Percentiles rank a stretch among this genome's conserved stretches.
Evolutionary conservation across 2,888 invertebrate species (phyloP).

Genomic region (Macrosiphum euphorbiae): DNA sequence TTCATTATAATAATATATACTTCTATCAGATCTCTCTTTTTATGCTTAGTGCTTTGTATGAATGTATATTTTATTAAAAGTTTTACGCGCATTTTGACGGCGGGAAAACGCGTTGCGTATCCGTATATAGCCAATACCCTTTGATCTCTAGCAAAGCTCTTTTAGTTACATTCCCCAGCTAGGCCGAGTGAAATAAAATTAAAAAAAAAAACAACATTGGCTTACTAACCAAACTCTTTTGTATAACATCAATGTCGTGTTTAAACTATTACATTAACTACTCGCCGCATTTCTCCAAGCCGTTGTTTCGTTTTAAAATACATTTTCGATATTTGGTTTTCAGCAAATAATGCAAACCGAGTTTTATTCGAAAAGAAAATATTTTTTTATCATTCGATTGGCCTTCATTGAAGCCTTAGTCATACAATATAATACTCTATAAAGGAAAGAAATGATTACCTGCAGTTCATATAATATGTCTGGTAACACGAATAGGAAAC

Average conservation of each 20-base stretch:
- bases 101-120: conserved; percentile 25
- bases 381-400: conserved; percentile 42
- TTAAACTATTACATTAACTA: conserved; percentile 56
- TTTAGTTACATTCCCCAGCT: conserved; percentile 42
- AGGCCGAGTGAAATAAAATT: conserved; percentile 13
- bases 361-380: conserved; percentile 24
- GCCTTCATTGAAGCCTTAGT: conserved; percentile 16
- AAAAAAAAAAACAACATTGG: conserved; percentile 31
- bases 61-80: conserved; percentile 62
- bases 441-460: conserved; percentile 27
- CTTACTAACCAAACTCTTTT: conserved; percentile 53
- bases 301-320: conserved; percentile 36
- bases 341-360: not conserved
- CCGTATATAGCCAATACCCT: conserved; percentile 14
- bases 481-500: conserved; percentile 1
- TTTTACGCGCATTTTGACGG: conserved; percentile 61
- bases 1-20: conserved; percentile 59
- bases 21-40: conserved; percentile 45
- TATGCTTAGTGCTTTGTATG: conserved; percentile 45
- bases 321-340: conserved; percentile 42
- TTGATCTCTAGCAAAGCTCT: conserved; percentile 52
- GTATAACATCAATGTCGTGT: conserved; percentile 34
- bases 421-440: conserved; percentile 12
- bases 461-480: not conserved
- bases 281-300: not conserved